These are phyloP conservation scores for Harmothoe impar DNA, from an alignment of 2,888 invertebrate genomes.

Conservation along the genomic window DNA sequence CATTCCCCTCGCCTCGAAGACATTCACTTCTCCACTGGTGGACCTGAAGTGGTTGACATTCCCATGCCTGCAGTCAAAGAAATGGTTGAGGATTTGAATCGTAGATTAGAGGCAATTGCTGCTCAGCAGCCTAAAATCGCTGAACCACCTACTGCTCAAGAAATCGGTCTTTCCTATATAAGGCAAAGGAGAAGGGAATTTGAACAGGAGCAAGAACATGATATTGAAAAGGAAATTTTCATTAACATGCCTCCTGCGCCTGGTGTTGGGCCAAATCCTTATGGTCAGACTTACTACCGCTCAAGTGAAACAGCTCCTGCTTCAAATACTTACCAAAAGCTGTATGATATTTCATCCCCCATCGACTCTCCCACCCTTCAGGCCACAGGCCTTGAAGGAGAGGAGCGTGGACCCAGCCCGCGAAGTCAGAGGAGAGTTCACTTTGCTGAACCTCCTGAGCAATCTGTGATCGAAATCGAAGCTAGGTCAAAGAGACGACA, in stretches of 20 bases:
- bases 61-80: constrained; percentile 69
- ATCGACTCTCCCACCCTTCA: constrained; percentile 23
- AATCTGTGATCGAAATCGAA: constrained; percentile 71
- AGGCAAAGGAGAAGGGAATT: constrained; percentile 21
- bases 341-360: constrained; percentile 52
- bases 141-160: constrained; percentile 60
- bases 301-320: constrained; percentile 32
- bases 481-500: constrained; percentile 65
- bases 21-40: constrained; percentile 61
- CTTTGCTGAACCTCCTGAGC: constrained; percentile 71
- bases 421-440: constrained; percentile 63
- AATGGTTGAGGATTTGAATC: constrained; percentile 69
- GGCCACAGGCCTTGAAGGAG: background rate
- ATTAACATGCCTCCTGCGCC: constrained; percentile 66
- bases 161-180: constrained; percentile 66
- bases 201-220: constrained; percentile 22
- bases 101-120: constrained; percentile 69
- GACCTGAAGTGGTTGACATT: constrained; percentile 68
- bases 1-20: constrained; percentile 60
- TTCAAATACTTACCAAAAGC: constrained; percentile 49
- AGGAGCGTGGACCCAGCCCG: constrained; percentile 17
- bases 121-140: constrained; percentile 66
- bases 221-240: constrained; percentile 66
- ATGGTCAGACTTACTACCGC: background rate
- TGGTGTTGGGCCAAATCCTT: background rate